phyloP scores from a whole-genome alignment of 2,113 vertebrate genomes.

The Semnopithecus entellus region DNA sequence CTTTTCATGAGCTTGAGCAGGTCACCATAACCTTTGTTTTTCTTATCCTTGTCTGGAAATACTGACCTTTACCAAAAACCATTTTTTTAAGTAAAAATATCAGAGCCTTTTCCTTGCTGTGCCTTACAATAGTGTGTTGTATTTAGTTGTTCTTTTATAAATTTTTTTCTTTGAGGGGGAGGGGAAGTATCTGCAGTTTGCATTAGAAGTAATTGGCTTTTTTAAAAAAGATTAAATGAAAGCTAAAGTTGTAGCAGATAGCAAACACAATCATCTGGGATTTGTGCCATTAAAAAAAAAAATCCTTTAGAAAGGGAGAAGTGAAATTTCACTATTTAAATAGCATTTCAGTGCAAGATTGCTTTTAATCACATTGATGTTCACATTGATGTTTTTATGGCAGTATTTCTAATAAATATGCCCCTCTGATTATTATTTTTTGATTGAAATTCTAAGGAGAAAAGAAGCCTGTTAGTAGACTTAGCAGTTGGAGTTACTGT shows the following conservation, averaged over 20 bases:
- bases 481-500: slow-evolving; percentile 54
- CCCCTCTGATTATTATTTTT: slow-evolving; percentile 68
- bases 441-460: slow-evolving; percentile 41
- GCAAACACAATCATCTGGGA: slow-evolving; percentile 56
- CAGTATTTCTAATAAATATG: slow-evolving; percentile 54
- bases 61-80: neutral
- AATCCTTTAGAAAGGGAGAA: slow-evolving; percentile 35
- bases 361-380: slow-evolving; percentile 54
- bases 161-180: neutral
- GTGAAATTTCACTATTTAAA: slow-evolving; percentile 57
- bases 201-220: slow-evolving; percentile 37
- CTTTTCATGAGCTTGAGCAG: neutral
- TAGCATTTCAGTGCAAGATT: slow-evolving; percentile 45
- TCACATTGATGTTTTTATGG: slow-evolving; percentile 45
- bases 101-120: slow-evolving; percentile 10
- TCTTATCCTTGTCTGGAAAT: neutral
- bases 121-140: neutral
- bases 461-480: slow-evolving; percentile 54
- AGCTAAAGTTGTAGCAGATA: slow-evolving; percentile 50
- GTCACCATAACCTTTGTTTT: slow-evolving; percentile 9
- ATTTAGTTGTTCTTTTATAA: slow-evolving; percentile 16
- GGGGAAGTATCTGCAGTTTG: neutral
- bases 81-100: neutral
- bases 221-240: slow-evolving; percentile 38
- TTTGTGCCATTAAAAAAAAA: slow-evolving; percentile 50